phyloP scores from a whole-genome alignment of 2,113 vertebrate genomes.

The Etheostoma cragini region DNA sequence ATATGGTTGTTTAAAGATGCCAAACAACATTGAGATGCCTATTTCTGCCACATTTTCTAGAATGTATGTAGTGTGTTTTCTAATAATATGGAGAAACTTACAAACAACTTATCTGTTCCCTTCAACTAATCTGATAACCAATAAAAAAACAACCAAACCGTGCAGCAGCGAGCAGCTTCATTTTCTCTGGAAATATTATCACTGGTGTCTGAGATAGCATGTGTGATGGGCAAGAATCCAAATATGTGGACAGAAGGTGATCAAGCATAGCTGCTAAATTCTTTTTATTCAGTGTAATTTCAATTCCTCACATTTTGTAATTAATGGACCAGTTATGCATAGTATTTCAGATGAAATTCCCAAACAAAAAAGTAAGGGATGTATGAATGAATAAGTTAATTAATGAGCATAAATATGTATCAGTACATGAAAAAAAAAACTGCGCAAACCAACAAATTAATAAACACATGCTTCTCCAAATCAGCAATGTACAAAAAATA shows the following conservation, averaged over 20 bases:
- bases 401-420: not conserved
- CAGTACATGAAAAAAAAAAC: not conserved
- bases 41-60: not conserved
- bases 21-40: not conserved
- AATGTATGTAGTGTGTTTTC: not conserved
- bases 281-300: not conserved
- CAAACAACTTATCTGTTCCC: too few relatives aligned
- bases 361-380: not conserved
- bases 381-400: too few relatives aligned
- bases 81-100: not conserved
- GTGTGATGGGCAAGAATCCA: not conserved
- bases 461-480: not conserved
- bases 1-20: too few relatives aligned
- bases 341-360: not conserved
- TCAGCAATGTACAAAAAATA: not conserved
- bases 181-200: not conserved
- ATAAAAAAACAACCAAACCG: not conserved
- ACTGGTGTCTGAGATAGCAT: not conserved
- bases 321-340: not conserved
- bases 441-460: not conserved
- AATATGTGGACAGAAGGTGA: not conserved
- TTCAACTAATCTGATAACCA: not conserved
- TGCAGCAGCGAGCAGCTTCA: not conserved
- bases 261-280: not conserved
- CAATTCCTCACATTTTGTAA: not conserved